These are phyloP conservation scores for Platysteira castanea DNA, from an alignment of 2,113 vertebrate species.

Conservation along the genomic window DNA sequence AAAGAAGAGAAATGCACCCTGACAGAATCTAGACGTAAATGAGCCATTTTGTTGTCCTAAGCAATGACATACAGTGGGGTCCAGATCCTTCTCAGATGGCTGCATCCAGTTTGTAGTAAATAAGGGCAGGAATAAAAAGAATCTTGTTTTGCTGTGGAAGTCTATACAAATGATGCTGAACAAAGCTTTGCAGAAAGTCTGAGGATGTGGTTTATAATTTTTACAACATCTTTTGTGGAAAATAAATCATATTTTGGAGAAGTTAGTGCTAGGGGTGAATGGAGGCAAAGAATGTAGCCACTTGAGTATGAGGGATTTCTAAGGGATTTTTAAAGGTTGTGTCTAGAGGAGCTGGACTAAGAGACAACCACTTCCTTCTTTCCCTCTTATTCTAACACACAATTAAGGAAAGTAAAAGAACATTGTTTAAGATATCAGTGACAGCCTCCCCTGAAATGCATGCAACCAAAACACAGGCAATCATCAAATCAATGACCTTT, in stretches of 20 bases:
- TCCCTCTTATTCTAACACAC: not conserved
- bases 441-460: not conserved
- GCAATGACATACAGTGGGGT: not conserved
- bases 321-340: not conserved
- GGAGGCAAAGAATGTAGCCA: not conserved
- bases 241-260: not conserved
- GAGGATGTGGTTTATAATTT: not conserved
- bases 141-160: not conserved
- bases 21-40: not conserved
- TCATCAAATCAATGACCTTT: not conserved
- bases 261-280: not conserved
- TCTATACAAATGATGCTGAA: not conserved
- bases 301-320: not conserved
- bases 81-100: not conserved
- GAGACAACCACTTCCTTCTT: not conserved
- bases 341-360: not conserved
- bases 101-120: not conserved
- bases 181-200: not conserved
- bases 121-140: not conserved
- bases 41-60: not conserved
- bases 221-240: not conserved
- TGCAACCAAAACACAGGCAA: not conserved
- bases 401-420: not conserved
- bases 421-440: not conserved
- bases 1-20: accelerated